A percentile compares a stretch with the other conserved stretches of the same genome.
Evolutionary conservation across 1,140 invertebrate genomes (phyloP).

Genomic region (Centruroides sculpturatus): DNA sequence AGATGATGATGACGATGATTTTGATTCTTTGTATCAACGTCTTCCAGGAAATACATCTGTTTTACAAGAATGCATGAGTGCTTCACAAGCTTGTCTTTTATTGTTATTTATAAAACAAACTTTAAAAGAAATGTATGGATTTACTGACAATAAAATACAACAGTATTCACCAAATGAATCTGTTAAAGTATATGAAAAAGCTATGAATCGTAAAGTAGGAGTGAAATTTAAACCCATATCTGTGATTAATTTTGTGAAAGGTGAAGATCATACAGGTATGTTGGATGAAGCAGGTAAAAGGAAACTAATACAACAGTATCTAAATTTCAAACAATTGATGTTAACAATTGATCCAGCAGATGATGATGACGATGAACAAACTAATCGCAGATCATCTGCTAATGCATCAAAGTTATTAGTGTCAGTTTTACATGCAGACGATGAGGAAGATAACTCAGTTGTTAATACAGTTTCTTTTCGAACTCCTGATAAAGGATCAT

Average conservation of each 20-base stretch:
- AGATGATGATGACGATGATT: conserved; percentile 77
- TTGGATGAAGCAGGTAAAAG: conserved; percentile 52
- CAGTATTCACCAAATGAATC: conserved; percentile 92
- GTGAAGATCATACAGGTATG: conserved; percentile 40
- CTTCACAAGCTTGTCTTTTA: conserved; percentile 81
- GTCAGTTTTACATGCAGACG: not conserved
- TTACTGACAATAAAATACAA: conserved; percentile 87
- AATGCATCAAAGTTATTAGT: not conserved
- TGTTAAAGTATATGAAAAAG: conserved; percentile 91
- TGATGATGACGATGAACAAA: conserved; percentile 50
- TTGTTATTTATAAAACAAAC: conserved; percentile 87
- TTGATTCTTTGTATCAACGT: conserved; percentile 52
- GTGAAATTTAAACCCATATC: conserved; percentile 72
- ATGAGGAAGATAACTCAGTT: not conserved
- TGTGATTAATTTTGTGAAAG: conserved; percentile 45
- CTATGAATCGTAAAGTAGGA: conserved; percentile 60
- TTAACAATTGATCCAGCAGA: conserved; percentile 79
- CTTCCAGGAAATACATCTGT: conserved; percentile 60
- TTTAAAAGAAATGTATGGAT: conserved; percentile 84
- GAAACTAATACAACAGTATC: conserved; percentile 69
- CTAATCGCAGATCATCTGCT: not conserved
- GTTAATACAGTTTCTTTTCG: not conserved
- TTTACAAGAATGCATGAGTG: conserved; percentile 67
- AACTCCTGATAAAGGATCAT: not conserved
- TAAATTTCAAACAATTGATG: conserved; percentile 80